A percentile compares a stretch with the other conserved stretches of the same genome.
phyloP scores from a whole-genome alignment of 2,113 vertebrate genomes.

The Phodopus roborovskii region DNA sequence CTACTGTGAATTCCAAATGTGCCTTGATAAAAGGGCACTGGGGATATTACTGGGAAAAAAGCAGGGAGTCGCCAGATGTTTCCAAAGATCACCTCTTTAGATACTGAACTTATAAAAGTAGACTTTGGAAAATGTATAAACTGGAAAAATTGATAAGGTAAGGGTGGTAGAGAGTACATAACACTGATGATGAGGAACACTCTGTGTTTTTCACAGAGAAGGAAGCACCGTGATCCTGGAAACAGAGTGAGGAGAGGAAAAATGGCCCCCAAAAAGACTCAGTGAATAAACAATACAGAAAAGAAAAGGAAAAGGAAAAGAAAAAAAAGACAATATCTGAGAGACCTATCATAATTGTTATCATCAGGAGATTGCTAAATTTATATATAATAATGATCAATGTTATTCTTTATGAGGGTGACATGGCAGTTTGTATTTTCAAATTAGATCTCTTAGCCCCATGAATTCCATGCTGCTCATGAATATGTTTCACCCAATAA shows the following conservation, averaged over 20 bases:
- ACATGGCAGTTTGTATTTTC: background rate
- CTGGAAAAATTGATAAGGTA: background rate
- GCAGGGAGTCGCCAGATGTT: background rate
- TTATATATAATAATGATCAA: background rate
- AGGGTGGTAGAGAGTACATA: background rate
- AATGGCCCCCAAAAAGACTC: background rate
- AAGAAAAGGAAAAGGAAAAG: background rate
- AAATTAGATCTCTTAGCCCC: constrained; percentile 13
- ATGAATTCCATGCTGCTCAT: constrained; percentile 28
- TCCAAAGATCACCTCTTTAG: background rate
- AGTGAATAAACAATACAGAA: background rate
- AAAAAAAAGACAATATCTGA: background rate
- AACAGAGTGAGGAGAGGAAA: background rate
- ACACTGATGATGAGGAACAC: background rate
- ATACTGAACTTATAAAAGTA: background rate
- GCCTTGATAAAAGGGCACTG: background rate
- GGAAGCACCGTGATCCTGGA: background rate
- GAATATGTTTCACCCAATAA: constrained; percentile 46
- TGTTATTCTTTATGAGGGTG: constrained; percentile 15
- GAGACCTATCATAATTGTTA: background rate
- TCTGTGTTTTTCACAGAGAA: background rate
- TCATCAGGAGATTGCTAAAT: background rate
- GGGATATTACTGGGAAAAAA: background rate
- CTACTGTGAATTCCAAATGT: background rate
- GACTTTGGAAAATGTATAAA: background rate